Evolutionary conservation across 2,888 invertebrate genomes (phyloP).

Genomic region (Sipunculus nudus): DNA sequence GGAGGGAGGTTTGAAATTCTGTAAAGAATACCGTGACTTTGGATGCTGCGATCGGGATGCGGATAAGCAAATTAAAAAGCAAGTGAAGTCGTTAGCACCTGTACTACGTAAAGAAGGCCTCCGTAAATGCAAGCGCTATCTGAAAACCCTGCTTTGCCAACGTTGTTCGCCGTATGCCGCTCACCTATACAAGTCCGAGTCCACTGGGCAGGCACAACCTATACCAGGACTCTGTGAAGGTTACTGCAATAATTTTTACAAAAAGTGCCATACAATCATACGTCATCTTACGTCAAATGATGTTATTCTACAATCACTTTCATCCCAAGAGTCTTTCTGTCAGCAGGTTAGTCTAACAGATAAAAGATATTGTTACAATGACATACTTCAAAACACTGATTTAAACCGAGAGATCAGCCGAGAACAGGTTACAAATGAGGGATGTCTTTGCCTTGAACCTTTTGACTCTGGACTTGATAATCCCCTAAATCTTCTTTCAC

Average conservation of each 20-base stretch:
- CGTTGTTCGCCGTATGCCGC: constrained; percentile 62
- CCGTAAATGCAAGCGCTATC: constrained; percentile 45
- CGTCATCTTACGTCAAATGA: constrained; percentile 42
- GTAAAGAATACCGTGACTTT: constrained; percentile 50
- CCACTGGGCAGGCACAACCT: constrained; percentile 29
- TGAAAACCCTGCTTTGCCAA: constrained; percentile 53
- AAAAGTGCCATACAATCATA: constrained; percentile 44
- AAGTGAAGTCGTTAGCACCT: constrained; percentile 36
- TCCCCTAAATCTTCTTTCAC: constrained; percentile 16
- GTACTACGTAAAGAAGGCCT: too few species aligned
- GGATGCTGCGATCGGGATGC: constrained; percentile 54
- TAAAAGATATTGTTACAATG: constrained; percentile 58
- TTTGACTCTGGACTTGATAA: constrained; percentile 26
- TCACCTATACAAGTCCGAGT: constrained; percentile 58
- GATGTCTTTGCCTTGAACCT: constrained; percentile 56
- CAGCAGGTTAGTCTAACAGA: constrained; percentile 41
- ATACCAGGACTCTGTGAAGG: constrained; percentile 56
- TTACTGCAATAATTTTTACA: constrained; percentile 49
- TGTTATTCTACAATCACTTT: constrained; percentile 7
- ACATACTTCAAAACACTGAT: constrained; percentile 45
- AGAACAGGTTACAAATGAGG: constrained; percentile 41
- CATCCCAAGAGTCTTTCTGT: constrained; percentile 45
- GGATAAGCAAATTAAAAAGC: constrained; percentile 38
- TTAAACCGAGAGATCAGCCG: constrained; percentile 43
- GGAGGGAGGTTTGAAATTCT: constrained; percentile 43